Percentiles rank a stretch among this genome's conserved stretches.
Conservation (phyloP, 2,888 invertebrate genomes). For the Andrena bucephala region DNA sequence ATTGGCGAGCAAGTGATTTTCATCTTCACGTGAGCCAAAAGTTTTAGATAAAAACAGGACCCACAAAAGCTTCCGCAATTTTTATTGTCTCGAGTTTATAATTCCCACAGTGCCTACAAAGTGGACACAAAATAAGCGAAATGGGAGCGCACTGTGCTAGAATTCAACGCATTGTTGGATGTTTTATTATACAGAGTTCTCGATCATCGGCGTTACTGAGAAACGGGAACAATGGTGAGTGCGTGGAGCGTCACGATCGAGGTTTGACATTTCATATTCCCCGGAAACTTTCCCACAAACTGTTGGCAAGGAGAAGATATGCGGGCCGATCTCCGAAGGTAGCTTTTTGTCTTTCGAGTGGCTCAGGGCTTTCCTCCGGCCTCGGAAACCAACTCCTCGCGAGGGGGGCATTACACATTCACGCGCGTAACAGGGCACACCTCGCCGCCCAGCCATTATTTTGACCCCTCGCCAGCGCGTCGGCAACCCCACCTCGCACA, state of each 20-base stretch:
- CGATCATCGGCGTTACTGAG: not conserved
- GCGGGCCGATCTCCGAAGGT: constrained; percentile 68
- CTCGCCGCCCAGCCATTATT: constrained; percentile 64
- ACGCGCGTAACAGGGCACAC: constrained; percentile 52
- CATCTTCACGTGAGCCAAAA: no score
- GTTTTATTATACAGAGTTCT: not conserved
- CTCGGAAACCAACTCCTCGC: constrained; percentile 51
- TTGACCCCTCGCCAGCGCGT: constrained; percentile 43
- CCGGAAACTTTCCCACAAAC: constrained; percentile 69
- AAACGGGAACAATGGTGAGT: not conserved
- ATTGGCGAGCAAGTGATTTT: no score
- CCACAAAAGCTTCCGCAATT: no score
- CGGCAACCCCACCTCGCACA: constrained; percentile 50
- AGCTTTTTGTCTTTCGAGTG: constrained; percentile 73
- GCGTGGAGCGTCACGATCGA: constrained; percentile 21
- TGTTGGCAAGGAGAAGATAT: constrained; percentile 66
- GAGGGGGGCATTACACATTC: constrained; percentile 14
- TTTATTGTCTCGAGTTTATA: no score
- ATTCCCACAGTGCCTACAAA: no score
- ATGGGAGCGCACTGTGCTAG: no score
- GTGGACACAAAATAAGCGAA: no score
- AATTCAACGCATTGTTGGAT: no score
- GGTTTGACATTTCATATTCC: constrained; percentile 60
- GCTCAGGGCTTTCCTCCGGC: constrained; percentile 58
- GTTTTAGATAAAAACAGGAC: no score